Evolutionary conservation across 2,113 vertebrate species (phyloP).

Genomic region (Ramphastos sulfuratus): DNA sequence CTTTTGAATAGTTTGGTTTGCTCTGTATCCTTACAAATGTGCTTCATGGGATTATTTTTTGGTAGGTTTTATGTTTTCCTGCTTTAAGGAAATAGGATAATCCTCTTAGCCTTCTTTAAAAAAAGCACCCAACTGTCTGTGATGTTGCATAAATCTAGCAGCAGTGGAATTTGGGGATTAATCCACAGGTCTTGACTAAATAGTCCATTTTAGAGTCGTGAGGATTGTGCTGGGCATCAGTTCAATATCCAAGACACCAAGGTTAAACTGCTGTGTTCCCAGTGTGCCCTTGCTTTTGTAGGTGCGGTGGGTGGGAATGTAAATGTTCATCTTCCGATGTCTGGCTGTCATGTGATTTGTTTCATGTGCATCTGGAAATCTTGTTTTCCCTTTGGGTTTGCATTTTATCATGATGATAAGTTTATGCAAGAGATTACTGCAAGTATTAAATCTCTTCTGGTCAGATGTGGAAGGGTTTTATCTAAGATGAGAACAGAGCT

Average conservation of each 20-base stretch:
- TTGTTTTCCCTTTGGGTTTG: neutral
- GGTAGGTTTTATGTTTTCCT: neutral
- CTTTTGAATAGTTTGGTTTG: neutral
- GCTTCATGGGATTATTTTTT: neutral
- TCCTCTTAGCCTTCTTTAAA: neutral
- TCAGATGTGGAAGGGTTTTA: neutral
- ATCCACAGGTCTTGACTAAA: neutral
- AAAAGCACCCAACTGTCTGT: neutral
- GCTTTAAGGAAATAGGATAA: conserved; percentile 13
- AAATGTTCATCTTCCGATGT: neutral
- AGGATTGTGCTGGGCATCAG: neutral
- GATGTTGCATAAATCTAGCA: neutral
- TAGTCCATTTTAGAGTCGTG: neutral
- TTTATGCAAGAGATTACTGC: neutral
- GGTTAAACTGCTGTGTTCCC: neutral
- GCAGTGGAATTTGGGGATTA: neutral
- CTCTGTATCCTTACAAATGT: neutral
- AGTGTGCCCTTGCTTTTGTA: neutral
- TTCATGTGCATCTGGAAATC: neutral
- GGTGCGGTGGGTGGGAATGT: neutral
- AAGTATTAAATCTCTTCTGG: neutral
- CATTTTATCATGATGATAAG: neutral
- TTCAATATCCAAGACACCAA: neutral
- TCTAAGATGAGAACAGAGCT: neutral
- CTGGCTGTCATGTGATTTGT: neutral